Evolutionary conservation across 1,140 invertebrate species (phyloP).

Genomic region (Aphelenchoides fujianensis): DNA sequence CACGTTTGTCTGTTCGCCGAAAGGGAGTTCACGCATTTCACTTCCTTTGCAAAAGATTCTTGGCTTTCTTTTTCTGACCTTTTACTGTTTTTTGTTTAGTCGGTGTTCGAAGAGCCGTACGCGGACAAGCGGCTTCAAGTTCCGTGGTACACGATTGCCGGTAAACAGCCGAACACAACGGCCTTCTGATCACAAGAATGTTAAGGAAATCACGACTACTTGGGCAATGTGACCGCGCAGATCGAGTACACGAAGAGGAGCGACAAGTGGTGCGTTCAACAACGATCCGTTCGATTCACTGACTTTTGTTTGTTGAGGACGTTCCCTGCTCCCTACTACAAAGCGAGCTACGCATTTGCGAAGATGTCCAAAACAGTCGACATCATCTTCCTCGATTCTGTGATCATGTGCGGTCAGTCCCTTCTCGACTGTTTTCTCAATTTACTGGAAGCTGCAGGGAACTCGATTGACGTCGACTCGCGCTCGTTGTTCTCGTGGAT

Average conservation of each 20-base stretch:
- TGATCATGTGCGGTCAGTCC: constrained; percentile 45
- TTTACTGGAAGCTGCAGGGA: constrained; percentile 21
- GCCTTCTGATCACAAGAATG: no score
- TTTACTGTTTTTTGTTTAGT: constrained; percentile 23
- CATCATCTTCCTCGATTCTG: constrained; percentile 44
- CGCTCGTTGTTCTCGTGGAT: constrained; percentile 31
- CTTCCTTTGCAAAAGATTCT: no score
- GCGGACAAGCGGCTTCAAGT: constrained; percentile 25
- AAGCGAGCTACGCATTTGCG: constrained; percentile 34
- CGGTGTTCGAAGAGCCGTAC: constrained; percentile 48
- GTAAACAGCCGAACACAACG: constrained; percentile 65
- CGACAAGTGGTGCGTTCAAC: constrained; percentile 62
- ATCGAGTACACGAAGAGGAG: constrained; percentile 63
- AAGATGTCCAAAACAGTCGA: constrained; percentile 23
- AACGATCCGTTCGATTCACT: constrained; percentile 19
- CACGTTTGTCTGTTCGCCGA: no score
- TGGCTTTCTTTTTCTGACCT: background rate
- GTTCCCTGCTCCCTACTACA: constrained; percentile 45
- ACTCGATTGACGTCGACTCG: constrained; percentile 19
- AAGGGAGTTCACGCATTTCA: no score
- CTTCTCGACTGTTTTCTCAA: constrained; percentile 16
- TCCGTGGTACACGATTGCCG: constrained; percentile 65
- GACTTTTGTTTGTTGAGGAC: constrained; percentile 33
- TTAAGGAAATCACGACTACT: constrained; percentile 68
- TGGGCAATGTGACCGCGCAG: constrained; percentile 64